Evolutionary conservation across 2,888 invertebrate genomes (phyloP).

Genomic region (Apodemia zela): DNA sequence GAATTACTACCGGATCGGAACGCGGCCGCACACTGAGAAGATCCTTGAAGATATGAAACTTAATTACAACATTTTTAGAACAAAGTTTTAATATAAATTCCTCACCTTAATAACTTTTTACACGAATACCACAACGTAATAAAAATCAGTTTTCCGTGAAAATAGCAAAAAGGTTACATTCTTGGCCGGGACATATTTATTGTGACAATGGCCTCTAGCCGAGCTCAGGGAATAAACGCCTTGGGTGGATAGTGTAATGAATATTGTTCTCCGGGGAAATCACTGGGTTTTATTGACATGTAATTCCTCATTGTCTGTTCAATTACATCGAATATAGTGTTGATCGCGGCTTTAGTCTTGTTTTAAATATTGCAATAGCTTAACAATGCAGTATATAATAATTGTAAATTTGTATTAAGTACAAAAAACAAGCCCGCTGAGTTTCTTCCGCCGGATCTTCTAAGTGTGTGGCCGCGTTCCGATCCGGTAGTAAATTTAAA

Average conservation of each 20-base stretch:
- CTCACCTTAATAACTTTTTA: not conserved
- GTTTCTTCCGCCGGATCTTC: no score
- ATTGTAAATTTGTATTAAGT: no score
- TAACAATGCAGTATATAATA: no score
- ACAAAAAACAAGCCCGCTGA: no score
- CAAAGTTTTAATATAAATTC: not conserved
- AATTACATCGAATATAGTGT: not conserved
- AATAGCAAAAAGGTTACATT: slow-evolving; percentile 10
- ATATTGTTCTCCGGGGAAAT: slow-evolving; percentile 20
- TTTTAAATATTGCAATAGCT: no score
- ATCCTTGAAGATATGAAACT: no score
- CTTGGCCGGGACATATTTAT: slow-evolving; percentile 41
- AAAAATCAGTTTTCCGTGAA: slow-evolving; percentile 2
- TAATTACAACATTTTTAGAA: no score
- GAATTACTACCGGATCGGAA: no score
- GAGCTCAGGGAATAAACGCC: slow-evolving; percentile 32
- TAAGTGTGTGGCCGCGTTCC: no score
- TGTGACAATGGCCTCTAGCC: slow-evolving; percentile 45
- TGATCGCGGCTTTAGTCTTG: no score
- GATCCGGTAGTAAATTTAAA: no score
- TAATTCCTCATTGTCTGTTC: not conserved
- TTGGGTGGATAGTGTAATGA: slow-evolving; percentile 2
- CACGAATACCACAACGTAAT: not conserved
- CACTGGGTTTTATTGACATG: slow-evolving; percentile 15
- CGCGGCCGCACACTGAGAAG: no score